Evolutionary conservation across 2,113 vertebrate species (phyloP).

Genomic region (Dromas ardeola): DNA sequence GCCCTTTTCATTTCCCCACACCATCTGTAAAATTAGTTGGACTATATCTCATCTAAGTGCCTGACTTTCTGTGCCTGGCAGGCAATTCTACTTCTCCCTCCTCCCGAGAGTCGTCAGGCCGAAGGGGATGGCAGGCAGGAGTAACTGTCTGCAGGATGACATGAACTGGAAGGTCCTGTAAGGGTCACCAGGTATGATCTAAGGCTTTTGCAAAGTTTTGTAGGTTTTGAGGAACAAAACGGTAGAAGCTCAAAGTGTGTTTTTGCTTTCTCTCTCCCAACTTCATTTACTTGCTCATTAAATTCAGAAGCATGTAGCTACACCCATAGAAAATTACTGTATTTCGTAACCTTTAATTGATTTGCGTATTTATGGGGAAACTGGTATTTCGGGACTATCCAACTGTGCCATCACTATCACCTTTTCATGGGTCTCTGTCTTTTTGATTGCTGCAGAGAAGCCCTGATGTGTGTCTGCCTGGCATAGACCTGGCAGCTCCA

Average conservation of each 20-base stretch:
- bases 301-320: slow-evolving; percentile 59
- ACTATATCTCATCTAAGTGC: neutral
- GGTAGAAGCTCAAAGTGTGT: neutral
- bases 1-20: neutral
- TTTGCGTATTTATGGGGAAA: slow-evolving; percentile 61
- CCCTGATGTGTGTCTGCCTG: neutral
- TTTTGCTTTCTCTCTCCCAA: neutral
- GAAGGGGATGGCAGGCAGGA: neutral
- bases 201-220: neutral
- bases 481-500: neutral
- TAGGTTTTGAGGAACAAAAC: neutral
- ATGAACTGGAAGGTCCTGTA: neutral
- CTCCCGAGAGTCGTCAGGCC: neutral
- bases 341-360: slow-evolving; percentile 65
- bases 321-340: slow-evolving; percentile 61
- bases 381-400: slow-evolving; percentile 56
- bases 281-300: slow-evolving; percentile 57
- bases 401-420: slow-evolving; percentile 1
- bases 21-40: neutral
- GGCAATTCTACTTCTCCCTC: neutral
- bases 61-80: neutral
- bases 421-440: neutral
- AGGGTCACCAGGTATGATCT: neutral
- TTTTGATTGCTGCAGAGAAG: neutral
- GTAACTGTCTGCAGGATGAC: neutral